Evolutionary conservation across 2,113 vertebrate species (phyloP).

Genomic region (Maccullochella peelii): DNA sequence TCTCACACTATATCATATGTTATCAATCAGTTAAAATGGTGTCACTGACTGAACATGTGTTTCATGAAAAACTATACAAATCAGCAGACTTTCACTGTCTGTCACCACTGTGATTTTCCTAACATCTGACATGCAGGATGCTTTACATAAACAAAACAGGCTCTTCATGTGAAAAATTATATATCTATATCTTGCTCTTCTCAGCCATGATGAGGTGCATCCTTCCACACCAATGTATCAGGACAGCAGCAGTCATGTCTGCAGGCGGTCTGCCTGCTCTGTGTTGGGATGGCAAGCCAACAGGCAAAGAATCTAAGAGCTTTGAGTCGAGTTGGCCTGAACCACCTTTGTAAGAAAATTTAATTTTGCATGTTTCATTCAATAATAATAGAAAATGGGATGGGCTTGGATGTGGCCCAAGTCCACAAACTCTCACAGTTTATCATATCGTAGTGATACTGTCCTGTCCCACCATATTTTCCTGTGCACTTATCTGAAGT

Average conservation of each 20-base stretch:
- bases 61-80: neutral
- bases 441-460: neutral
- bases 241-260: conserved; percentile 24
- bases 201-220: conserved; percentile 36
- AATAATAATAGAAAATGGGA: neutral
- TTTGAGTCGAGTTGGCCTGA: neutral
- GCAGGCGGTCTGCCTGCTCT: conserved; percentile 5
- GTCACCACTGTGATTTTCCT: neutral
- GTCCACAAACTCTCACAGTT: neutral
- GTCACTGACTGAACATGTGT: neutral
- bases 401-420: neutral
- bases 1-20: neutral
- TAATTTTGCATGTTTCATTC: neutral
- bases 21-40: neutral
- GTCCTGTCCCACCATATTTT: neutral
- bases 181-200: neutral
- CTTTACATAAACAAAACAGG: conserved; percentile 31
- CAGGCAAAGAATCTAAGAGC: neutral
- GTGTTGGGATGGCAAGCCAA: conserved; percentile 2
- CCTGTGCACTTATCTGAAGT: neutral
- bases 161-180: conserved; percentile 26
- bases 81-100: neutral
- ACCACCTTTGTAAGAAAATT: neutral
- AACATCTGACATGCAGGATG: neutral
- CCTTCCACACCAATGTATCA: conserved; percentile 39